Percentiles rank a stretch among this genome's conserved stretches.
phyloP scores from a whole-genome alignment of 2,797 vertebrate species.

The Hipposideros larvatus region DNA sequence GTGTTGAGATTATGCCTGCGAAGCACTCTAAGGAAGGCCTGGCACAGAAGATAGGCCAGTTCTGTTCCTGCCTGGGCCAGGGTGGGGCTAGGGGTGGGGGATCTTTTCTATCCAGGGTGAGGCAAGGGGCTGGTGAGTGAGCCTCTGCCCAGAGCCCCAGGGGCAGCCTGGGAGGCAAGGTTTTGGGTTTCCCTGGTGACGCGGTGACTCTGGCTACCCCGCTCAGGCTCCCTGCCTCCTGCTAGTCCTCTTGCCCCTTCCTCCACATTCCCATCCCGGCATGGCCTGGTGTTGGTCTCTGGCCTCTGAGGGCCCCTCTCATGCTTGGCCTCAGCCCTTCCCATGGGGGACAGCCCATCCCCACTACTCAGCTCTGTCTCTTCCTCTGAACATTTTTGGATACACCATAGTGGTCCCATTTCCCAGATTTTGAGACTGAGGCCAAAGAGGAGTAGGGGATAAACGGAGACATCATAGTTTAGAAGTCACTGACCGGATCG shows the following conservation, averaged over 20 bases:
- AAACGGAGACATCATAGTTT: neutral
- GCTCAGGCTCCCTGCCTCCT: neutral
- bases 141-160: neutral
- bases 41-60: fast-evolving
- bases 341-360: neutral
- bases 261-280: neutral
- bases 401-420: neutral
- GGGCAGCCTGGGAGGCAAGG: neutral
- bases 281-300: neutral
- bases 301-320: neutral
- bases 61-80: neutral
- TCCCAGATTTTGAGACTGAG: slow-evolving; percentile 31
- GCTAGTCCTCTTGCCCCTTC: neutral
- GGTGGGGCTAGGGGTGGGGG: fast-evolving
- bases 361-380: neutral
- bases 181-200: neutral
- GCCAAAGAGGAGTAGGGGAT: neutral
- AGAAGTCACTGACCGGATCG: neutral
- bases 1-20: fast-evolving
- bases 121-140: neutral
- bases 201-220: neutral
- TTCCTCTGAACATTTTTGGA: neutral
- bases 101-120: neutral
- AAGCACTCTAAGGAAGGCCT: neutral
- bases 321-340: neutral